A percentile compares a stretch with the other conserved stretches of the same genome.
These are phyloP conservation scores for Drosophila sucinea DNA, from an alignment of 1,140 invertebrate genomes.

Conservation along the genomic window DNA sequence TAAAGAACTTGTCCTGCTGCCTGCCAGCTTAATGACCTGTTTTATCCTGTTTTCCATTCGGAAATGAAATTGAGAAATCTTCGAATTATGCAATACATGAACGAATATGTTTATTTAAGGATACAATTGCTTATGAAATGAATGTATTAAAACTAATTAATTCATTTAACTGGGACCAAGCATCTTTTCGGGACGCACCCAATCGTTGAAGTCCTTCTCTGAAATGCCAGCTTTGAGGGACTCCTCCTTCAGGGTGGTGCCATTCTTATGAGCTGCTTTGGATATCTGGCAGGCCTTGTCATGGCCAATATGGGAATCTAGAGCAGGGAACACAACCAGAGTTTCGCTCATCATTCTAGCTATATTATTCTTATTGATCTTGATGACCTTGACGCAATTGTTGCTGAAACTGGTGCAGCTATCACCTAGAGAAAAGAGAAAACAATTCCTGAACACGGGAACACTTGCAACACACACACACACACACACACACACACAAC, in stretches of 20 bases:
- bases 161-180: slow-evolving; percentile 92
- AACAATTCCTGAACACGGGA: background rate
- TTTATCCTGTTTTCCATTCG: too few relatives aligned
- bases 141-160: slow-evolving; percentile 8
- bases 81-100: too few relatives aligned
- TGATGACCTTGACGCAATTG: slow-evolving; percentile 96
- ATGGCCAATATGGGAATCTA: slow-evolving; percentile 99
- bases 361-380: slow-evolving; percentile 92
- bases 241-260: slow-evolving; percentile 93
- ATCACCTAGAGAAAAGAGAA: slow-evolving; percentile 85
- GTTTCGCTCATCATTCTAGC: slow-evolving; percentile 94
- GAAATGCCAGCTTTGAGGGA: slow-evolving; percentile 94
- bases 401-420: slow-evolving; percentile 92
- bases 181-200: slow-evolving; percentile 97
- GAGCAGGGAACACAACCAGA: slow-evolving; percentile 98
- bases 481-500: slow-evolving; percentile 23
- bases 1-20: too few relatives aligned
- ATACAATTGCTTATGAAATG: background rate
- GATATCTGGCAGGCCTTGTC: slow-evolving; percentile 98
- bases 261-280: slow-evolving; percentile 97
- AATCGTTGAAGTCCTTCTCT: slow-evolving; percentile 94
- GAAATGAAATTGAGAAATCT: too few relatives aligned
- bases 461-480: too few relatives aligned
- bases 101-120: background rate
- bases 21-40: too few relatives aligned